Evolutionary conservation across 2,113 vertebrate genomes (phyloP), one percentile per base, ranked within the genome.

Genomic region (Lanius ludovicianus): DNA sequence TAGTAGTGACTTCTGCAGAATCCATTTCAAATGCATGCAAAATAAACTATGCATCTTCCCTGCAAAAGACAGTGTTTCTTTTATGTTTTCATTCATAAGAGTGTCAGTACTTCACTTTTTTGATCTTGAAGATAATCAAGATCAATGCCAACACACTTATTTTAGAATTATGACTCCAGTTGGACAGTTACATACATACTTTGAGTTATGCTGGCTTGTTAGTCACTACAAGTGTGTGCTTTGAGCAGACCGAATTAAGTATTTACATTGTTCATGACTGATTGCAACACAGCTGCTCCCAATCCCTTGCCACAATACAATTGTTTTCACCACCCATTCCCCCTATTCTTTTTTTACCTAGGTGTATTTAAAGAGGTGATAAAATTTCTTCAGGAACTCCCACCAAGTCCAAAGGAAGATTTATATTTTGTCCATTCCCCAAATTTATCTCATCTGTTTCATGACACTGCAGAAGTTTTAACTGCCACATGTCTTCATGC

Each of bases 171-270:
- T 13, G 15, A 70, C 50, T 84, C 41, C n/a, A 87, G 35, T 1
- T 59, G 23, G n/a, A 46, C 28, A 33, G 35, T 84, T 59, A 60
- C 12, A 68, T 8, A 53, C 2, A 20, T 21, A 77, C 6, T 4
- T 14, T 2, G 2, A 65, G 25, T 47, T 74, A 74, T 3, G 10
- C 20, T 62, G 20, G 20, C 49, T 62, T 77, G 28, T 25, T 17
- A 76, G 47, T 59, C 27, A 47, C 31, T 35, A 5, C 7, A 49
- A 65, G 31, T 3, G 9, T 39, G 18, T 55, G 28, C 59, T 81
- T 22, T 1, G 1, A 62, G 19, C 42, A 41, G 41, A 28, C 1
- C 1, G 33, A 75, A 0, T 39, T 39, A 64, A 55, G 13, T 7
- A 1, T 57, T 28, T 65, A 27, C 8, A 10, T 22, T 2, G 4